Base-by-base conservation (phyloP, 2,888 invertebrate species). In the Proisotoma minuta region DNA sequence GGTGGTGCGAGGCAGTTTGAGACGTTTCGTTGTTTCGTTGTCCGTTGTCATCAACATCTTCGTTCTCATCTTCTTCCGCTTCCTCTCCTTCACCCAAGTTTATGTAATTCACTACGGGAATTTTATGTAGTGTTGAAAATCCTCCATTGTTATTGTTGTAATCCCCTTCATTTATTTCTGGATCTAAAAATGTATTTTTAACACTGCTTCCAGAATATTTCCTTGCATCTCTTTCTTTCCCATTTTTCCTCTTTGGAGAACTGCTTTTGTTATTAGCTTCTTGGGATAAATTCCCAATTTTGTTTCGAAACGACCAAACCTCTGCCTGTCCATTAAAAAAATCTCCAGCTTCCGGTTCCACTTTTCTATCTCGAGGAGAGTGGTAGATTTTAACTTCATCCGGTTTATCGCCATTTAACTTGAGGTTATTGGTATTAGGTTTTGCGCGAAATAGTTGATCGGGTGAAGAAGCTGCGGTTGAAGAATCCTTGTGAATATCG, bases 331-430 rank as follows among this genome's bases (percentile, higher is more conserved):
- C n/a, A n/a, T n/a, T n/a, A n/a, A n/a, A n/a, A n/a, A n/a, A n/a
- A n/a, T n/a, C n/a, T n/a, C n/a, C n/a, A n/a, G n/a, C n/a, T n/a
- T n/a, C n/a, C n/a, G n/a, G n/a, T 57, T 57, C 57, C 20, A 62
- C 20, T 43, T 39, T 18, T 22, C 70, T 29, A 48, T 70, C 60
- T 48, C 68, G 26, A 29, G 66, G 65, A 39, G 68, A 66, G 57
- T 57, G 66, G 53, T 64, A 70, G 20, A 66, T 54, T 61, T 62
- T 66, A 62, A 70, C 64, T 64, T 70, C 68, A 40, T 56, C 47
- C 8, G 63, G 63, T 3, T 18, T n/a, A 15, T 20, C 39, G 27
- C 22, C 22, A 20, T n/a, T n/a, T n/a, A n/a, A n/a, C n/a, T 54
- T 18, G 22, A 57, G 5, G 22, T 34, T 50, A 4, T 15, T 23